These are phyloP conservation scores for Polyploca ridens DNA, from an alignment of 2,888 invertebrate species.

Conservation along the genomic window DNA sequence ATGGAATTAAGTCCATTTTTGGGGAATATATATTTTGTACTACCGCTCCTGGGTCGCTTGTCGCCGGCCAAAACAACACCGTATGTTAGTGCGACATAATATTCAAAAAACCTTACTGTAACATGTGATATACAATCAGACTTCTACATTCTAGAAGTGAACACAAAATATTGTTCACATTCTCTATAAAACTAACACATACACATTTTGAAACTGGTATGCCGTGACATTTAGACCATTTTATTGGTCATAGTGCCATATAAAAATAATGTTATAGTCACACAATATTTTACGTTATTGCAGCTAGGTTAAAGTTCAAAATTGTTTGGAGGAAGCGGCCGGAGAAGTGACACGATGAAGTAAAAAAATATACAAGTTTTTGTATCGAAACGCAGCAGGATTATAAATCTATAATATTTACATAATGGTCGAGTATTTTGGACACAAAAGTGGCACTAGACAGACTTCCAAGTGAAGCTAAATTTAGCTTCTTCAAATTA, in stretches of 20 bases:
- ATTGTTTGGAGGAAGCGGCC: not conserved
- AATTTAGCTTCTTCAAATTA: no score
- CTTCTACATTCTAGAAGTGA: not conserved
- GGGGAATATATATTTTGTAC: no score
- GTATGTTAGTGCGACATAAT: no score
- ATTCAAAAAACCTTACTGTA: no score
- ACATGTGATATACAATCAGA: no score
- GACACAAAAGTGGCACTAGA: not conserved
- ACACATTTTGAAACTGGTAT: constrained; percentile 8
- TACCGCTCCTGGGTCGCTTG: no score
- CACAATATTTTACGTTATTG: not conserved
- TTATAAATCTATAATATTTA: not conserved
- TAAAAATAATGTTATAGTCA: constrained; percentile 3
- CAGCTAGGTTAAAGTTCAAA: constrained; percentile 6
- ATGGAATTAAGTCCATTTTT: no score
- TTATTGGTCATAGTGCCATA: constrained; percentile 11
- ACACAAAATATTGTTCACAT: not conserved
- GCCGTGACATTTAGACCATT: constrained; percentile 17
- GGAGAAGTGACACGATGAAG: not conserved
- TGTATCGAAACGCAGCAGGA: not conserved
- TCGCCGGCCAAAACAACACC: no score
- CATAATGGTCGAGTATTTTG: not conserved
- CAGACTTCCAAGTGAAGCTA: no score
- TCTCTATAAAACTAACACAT: not conserved
- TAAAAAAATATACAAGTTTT: not conserved